Percentiles rank a stretch among this genome's conserved stretches.
phyloP scores from a whole-genome alignment of 2,888 invertebrate genomes.

The Dryadula phaetusa region DNA sequence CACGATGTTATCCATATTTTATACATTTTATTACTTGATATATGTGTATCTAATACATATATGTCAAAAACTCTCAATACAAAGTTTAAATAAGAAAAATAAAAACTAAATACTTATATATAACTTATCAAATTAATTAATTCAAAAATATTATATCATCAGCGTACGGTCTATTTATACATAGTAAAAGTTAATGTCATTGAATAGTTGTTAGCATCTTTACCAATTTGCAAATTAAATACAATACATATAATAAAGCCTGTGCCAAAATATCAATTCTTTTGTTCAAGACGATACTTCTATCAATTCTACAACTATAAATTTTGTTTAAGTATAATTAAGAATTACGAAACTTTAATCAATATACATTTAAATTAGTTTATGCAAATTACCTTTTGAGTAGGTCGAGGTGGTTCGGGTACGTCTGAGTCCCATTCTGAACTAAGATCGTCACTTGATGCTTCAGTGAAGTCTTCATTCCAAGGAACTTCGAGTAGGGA shows the following conservation, averaged over 20 bases:
- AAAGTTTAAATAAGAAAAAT: neutral
- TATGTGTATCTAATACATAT: too few relatives aligned
- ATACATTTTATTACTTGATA: neutral
- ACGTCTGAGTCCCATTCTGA: conserved; percentile 96
- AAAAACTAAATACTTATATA: neutral
- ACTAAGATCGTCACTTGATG: conserved; percentile 95
- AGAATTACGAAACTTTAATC: conserved; percentile 36
- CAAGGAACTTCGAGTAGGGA: conserved; percentile 90
- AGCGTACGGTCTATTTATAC: conserved; percentile 12
- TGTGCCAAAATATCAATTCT: conserved; percentile 45
- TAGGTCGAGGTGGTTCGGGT: conserved; percentile 81
- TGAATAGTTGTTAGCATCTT: conserved; percentile 37
- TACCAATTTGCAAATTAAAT: conserved; percentile 51
- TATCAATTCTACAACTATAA: conserved; percentile 3
- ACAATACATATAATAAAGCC: conserved; percentile 24
- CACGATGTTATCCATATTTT: neutral
- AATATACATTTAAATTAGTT: conserved; percentile 15
- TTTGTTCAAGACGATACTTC: conserved; percentile 30
- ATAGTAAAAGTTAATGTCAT: conserved; percentile 1
- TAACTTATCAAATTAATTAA: neutral
- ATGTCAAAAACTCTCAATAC: neutral
- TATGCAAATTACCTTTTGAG: conserved; percentile 64
- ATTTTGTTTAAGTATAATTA: conserved; percentile 44
- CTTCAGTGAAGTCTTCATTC: conserved; percentile 92
- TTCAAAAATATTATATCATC: neutral